Evolutionary conservation across 1,140 invertebrate species (phyloP), one percentile per base, ranked within the genome.

Genomic region (Lepidurus packardi): DNA sequence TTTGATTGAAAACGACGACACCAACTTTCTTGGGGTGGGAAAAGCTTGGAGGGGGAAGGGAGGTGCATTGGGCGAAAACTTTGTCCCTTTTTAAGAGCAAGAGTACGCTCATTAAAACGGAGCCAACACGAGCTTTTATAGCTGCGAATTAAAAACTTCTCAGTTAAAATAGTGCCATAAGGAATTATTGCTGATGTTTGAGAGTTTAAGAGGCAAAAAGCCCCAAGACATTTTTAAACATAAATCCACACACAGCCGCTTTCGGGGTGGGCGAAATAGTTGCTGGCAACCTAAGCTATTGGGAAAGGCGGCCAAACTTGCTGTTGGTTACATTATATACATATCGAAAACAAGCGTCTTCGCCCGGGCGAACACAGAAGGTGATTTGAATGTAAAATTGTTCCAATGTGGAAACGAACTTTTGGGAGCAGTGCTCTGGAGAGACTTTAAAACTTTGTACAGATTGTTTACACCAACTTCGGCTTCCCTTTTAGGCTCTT

Each of bases 301-400:
- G 53, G 53, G 53, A 16, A 65, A 13, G 16, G 53, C 16, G 16
- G 53, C 53, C 53, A n/a, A 65, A 65, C 53, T 65, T 65, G 53
- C 53, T 65, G 53, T 65, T 65, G 16, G 8, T 7, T 7, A 65
- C 16, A 21, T 13, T 65, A 65, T n/a, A 4, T 65, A 65, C 8
- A 34, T 21, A 65, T 65, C 53, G 53, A 21, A 65, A 21, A 7
- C 16, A 65, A 34, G 34, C 34, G 53, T 65, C 21, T 65, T 9
- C 53, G 16, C 21, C 45, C 53, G 16, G 53, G 21, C 21, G 3
- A 34, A 34, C 34, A 65, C 53, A 65, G 53, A 65, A 13, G 53
- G 53, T 21, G 53, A 65, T 65, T 65, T 65, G 53, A 65, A 65
- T 11, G 53, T n/a, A 65, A 65, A 65, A 65, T 65, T 13, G 53